Base-by-base conservation (phyloP, 2,888 invertebrate genomes). In the Operophtera brumata region DNA sequence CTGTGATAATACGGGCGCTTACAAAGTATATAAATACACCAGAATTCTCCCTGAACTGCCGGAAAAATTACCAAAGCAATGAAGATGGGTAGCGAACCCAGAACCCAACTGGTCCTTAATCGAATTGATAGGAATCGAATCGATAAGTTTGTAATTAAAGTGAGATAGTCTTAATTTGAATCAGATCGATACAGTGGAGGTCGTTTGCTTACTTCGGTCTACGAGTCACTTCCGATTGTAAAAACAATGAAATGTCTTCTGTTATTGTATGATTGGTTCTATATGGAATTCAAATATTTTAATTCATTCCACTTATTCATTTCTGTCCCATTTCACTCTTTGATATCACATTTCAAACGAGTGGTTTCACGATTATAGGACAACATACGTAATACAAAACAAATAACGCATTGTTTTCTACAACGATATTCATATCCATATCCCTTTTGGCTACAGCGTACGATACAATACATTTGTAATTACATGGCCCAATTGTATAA, bases 401-500 rank as follows among this genome's bases (percentile, higher is more conserved):
- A 32, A 45, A 54, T 44, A 47, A 34, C 25, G 11, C 26, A 40
- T 28, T 46, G 8, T 20, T 41, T 42, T 13, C 26, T 42, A 40
- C 25, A 12, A 34, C n/a, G 11, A n/a, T 35, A 41, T 28, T 36
- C 6, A 5, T 44, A 34, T 46, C 20, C 34, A 52, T 40, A 41
- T 14, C 20, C 11, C n/a, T 45, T n/a, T 26, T 25, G 14, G 36
- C 49, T 12, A 48, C 40, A 14, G 37, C 11, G 9, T 35, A 20
- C 32, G 32, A 40, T 6, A 47, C 28, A 45, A 40, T 41, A 40
- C 26, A 13, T 26, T 46, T 41, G 35, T 35, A 42, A 46, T 34
- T 46, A 46, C 30, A 43, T 30, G 26, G 37, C 34, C 54, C 52
- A 63, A 66, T 66, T 62, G 61, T 66, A 62, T 61, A 66, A 65